Base-by-base conservation (phyloP, 2,113 vertebrate species). In the Shinisaurus crocodilurus region DNA sequence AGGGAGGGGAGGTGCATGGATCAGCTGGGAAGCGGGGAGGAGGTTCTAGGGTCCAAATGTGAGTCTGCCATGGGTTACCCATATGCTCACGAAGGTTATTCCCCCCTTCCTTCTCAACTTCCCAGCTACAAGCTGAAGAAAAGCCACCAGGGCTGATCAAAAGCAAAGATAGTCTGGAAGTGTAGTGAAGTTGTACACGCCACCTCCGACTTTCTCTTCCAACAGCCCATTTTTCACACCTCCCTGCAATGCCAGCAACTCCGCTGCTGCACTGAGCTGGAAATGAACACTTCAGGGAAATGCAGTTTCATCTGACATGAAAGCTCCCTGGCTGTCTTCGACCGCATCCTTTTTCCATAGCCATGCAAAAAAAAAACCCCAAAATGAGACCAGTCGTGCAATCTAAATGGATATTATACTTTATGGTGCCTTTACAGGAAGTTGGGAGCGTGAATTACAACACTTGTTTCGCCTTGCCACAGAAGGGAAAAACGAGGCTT, bases 221-320 rank as follows among this genome's bases (percentile, higher is more conserved):
- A 70, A 48, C 13, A 7, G 45, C 48, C 69, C 45, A 9, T 50
- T 67, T 43, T 10, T 12, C 84, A 48, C 65, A n/a, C 43, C 67
- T 70, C 43, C 7, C 2, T 8, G 15, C 45, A 20, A 85, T 7
- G 7, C 13, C 29, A 9, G 83, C 27, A 45, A 70, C n/a, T 45
- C 63, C 8, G 37, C 65, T 23, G 2, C 57, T 1, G 37, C 60
- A 13, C 37, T 43, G 37, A 43, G 37, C 25, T 43, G 60, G 37
- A 84, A 67, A 84, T 20, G 84, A 72, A 70, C 43, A 85, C 45
- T 85, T 85, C 65, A 70, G 27, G 40, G 29, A 85, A 85, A 34
- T 3, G 8, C 84, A 85, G 18, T 48, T 85, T 69, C 29, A 18
- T 43, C 67, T 50, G 65, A 70, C 29, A 70, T 20, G 67, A 48